phyloP scores from a whole-genome alignment of 2,113 vertebrate genomes.

The Thamnophis sirtalis region DNA sequence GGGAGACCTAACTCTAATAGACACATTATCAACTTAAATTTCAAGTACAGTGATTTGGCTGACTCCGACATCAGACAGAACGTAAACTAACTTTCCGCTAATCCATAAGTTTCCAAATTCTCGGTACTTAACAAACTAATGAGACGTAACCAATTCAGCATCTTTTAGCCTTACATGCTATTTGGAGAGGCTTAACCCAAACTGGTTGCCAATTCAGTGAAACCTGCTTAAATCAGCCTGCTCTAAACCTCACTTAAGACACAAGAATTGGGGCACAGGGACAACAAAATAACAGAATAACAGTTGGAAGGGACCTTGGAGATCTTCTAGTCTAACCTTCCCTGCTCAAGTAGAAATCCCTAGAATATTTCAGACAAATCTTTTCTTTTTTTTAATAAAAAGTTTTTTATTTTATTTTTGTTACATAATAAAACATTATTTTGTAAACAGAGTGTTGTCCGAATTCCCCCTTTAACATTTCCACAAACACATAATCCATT shows the following conservation, averaged over 20 bases:
- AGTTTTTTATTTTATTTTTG: too few relatives aligned
- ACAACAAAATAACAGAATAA: too few relatives aligned
- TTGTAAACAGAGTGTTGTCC: too few relatives aligned
- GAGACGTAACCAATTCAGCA: constrained; percentile 44
- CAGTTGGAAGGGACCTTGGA: too few relatives aligned
- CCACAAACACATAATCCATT: too few relatives aligned
- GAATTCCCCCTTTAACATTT: too few relatives aligned
- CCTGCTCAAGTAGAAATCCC: too few relatives aligned
- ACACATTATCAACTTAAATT: not conserved
- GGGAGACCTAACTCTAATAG: not conserved
- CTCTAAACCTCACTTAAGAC: not conserved
- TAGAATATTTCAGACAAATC: too few relatives aligned
- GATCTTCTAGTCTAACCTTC: too few relatives aligned
- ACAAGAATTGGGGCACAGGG: not conserved
- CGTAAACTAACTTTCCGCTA: constrained; percentile 31
- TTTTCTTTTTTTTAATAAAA: too few relatives aligned
- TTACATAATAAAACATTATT: too few relatives aligned
- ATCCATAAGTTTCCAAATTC: constrained; percentile 22
- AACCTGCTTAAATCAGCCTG: constrained; percentile 50
- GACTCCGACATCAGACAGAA: constrained; percentile 7
- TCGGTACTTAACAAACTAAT: constrained; percentile 26
- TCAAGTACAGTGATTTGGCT: not conserved
- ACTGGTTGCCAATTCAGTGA: constrained; percentile 24
- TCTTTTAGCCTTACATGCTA: constrained; percentile 40
- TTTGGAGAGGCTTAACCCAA: constrained; percentile 50